Base-by-base conservation (phyloP, 2,888 invertebrate species). In the Phoronis australis region DNA sequence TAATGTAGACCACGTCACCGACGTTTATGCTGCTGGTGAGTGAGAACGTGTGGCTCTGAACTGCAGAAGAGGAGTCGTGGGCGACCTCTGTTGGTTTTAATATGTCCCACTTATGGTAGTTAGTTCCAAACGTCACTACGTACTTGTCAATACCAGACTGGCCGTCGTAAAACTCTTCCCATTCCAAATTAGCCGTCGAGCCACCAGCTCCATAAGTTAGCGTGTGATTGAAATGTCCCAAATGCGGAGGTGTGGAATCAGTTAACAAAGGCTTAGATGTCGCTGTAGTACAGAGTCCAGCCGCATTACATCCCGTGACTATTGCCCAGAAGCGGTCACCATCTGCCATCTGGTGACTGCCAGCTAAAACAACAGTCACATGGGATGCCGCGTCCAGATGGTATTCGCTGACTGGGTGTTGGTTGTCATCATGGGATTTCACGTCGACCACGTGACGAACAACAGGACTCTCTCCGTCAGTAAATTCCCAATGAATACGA, bases 141-240 rank as follows among this genome's bases (percentile, higher is more conserved):
- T 40, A 47, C 21, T 40, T 21, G 4, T 23, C 21, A 18, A 47
- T 47, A 12, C 37, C 24, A 4, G 40, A 40, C 18, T 47, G 37
- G 9, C 40, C 20, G 20, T 47, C 47, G 20, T 25, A 18, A 23
- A 47, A 47, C 6, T 35, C 47, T 31, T 39, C 23, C 47, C 47
- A 47, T 21, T 39, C 27, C 3, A 47, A 23, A 26, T 31, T 27
- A 4, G 41, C 22, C 3, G 9, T 12, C 26, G 47, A 18, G 22
- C 18, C 24, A 20, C n/a, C 31, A 20, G 24, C n/a, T n/a, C 12
- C 41, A 15, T 26, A 26, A 15, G 31, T 31, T 37, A 59, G 24
- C 24, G 54, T 52, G n/a, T 47, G 48, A 23, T 50, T 54, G 18
- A 60, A 59, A n/a, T 59, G 60, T n/a, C 62, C 47, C 49, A 24